phyloP scores from a whole-genome alignment of 2,113 vertebrate genomes.

The Seriola dumerili region DNA sequence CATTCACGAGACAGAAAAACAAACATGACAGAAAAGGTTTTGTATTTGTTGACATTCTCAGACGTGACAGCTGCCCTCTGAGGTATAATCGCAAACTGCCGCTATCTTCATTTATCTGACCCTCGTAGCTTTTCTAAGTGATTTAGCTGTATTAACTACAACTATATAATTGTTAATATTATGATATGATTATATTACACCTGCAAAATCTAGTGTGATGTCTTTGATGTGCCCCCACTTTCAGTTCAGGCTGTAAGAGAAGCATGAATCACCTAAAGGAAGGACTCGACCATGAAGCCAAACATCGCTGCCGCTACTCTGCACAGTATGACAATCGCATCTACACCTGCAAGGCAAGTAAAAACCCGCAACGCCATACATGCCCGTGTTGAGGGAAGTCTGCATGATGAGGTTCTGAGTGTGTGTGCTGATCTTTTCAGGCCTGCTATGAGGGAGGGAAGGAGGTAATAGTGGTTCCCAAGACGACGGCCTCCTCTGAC shows the following conservation, averaged over 20 bases:
- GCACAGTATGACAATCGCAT: conserved; percentile 97
- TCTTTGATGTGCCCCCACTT: neutral
- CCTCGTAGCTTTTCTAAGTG: neutral
- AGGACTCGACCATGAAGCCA: conserved; percentile 91
- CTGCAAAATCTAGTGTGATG: neutral
- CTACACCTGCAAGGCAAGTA: conserved; percentile 95
- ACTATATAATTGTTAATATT: neutral
- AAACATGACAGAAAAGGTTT: neutral
- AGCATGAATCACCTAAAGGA: conserved; percentile 99
- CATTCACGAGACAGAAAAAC: neutral
- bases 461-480: conserved; percentile 97
- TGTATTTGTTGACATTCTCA: neutral
- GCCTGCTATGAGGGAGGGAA: conserved; percentile 97
- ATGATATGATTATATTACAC: neutral
- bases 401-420: neutral
- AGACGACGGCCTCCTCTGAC: conserved; percentile 98
- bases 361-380: neutral
- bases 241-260: conserved; percentile 94
- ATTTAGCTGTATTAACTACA: neutral
- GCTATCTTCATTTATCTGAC: neutral
- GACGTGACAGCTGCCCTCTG: neutral
- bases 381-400: neutral
- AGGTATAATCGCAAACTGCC: neutral
- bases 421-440: conserved; percentile 79
- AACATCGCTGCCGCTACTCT: conserved; percentile 95